Evolutionary conservation across 2,888 invertebrate species (phyloP), one percentile per base, ranked within the genome.

Genomic region (Lepetodrilus schrolli): DNA sequence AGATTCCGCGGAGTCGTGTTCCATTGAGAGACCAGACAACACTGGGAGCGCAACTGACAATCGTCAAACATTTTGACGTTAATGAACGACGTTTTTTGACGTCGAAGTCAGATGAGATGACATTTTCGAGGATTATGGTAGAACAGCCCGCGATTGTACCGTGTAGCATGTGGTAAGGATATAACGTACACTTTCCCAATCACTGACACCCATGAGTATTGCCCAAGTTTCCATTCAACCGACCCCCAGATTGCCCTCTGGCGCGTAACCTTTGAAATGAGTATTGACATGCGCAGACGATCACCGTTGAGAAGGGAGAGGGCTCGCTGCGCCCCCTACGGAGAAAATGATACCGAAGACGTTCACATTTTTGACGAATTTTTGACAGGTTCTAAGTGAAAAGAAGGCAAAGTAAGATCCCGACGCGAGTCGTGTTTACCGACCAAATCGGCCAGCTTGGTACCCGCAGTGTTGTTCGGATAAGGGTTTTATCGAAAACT

Each of bases 361-460:
- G 47, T 58, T 21, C 26, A 47, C 21, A 68, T 68, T 68, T 68
- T 47, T 68, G 68, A 72, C 72, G 47, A 65, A 72, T 72, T 72
- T 72, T 47, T 72, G 72, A 72, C 72, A 72, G 65, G 72, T 47
- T 65, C 37, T 65, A 34, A 65, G 47, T 34, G 47, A 66, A 65
- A 65, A 20, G 66, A 48, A 65, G 21, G 47, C 36, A 38, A 49
- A 72, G 34, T 66, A 34, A 66, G 51, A 26, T 47, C 72, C 72
- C 66, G 72, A 72, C 66, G 72, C 65, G 72, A 72, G 58, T 48
- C 43, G 30, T 72, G 72, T 72, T 72, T 72, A 66, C 65, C 43
- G 66, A 72, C 49, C 30, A 66, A 72, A 65, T 58, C 47, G 48
- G 34, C 36, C 23, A 36, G 17, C 65, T 21, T 50, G 48, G 48